Evolutionary conservation across 2,797 vertebrate species (phyloP).

Genomic region (Discoglossus pictus): DNA sequence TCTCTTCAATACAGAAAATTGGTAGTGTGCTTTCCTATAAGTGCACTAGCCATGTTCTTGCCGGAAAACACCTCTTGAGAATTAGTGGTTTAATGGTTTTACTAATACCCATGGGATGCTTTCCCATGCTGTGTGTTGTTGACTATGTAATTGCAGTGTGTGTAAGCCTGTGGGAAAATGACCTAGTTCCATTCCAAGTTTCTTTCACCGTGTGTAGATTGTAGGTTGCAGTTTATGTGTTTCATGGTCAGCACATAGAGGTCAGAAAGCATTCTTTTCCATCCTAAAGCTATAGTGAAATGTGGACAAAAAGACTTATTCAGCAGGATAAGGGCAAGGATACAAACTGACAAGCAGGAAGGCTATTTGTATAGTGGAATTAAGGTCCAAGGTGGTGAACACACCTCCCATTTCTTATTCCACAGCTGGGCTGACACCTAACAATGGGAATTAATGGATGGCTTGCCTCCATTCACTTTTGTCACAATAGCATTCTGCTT

Average conservation of each 20-base stretch:
- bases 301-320: slow-evolving; percentile 49
- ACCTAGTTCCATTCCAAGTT: slow-evolving; percentile 45
- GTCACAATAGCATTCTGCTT: slow-evolving; percentile 43
- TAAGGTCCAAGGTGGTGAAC: slow-evolving; percentile 48
- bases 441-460: slow-evolving; percentile 49
- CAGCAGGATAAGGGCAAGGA: slow-evolving; percentile 39
- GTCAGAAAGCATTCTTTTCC: slow-evolving; percentile 50
- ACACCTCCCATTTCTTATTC: slow-evolving; percentile 51
- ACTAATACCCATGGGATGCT: slow-evolving; percentile 44
- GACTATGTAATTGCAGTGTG: slow-evolving; percentile 24
- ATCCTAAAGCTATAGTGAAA: slow-evolving; percentile 46
- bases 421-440: slow-evolving; percentile 47
- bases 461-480: slow-evolving; percentile 42
- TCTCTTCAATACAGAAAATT: slow-evolving; percentile 38
- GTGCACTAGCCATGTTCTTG: slow-evolving; percentile 29
- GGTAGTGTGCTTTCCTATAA: slow-evolving; percentile 32
- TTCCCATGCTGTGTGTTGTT: slow-evolving; percentile 50
- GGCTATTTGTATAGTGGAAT: slow-evolving; percentile 52
- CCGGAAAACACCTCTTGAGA: slow-evolving; percentile 40
- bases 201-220: slow-evolving; percentile 39
- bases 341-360: slow-evolving; percentile 51
- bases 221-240: slow-evolving; percentile 40
- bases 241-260: slow-evolving; percentile 49
- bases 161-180: slow-evolving; percentile 51
- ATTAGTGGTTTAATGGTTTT: slow-evolving; percentile 49